Base-by-base conservation (phyloP, 2,888 invertebrate species). In the Phrixothrix hirtus region DNA sequence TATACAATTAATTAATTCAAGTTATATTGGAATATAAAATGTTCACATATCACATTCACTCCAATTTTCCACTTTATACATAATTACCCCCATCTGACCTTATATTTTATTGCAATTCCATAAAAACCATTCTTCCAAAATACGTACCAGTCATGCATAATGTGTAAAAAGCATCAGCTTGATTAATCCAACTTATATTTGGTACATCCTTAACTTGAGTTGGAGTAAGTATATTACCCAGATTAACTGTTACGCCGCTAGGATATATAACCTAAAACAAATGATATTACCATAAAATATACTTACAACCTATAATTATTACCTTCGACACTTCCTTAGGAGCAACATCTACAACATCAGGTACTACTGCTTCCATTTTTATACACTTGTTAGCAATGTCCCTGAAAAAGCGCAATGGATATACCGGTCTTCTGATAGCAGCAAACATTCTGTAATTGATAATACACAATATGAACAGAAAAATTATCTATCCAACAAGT, bases 141-240 rank as follows among this genome's bases (percentile, higher is more conserved):
- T 21, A 7, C 16, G 41, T 46, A 52, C 52, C 53, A 0, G 79
- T 75, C 77, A 82, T 76, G 21, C 78, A 77, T 25, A 82, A 62
- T 1, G 88, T 85, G 70, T 92, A 93, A 61, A 83, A 84, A 53
- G 77, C 74, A 45, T 74, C 73, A 11, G 78, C 69, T 52, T 84
- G 83, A 1, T 79, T 79, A 1, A 81, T 77, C 85, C 86, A 92
- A 46, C 78, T 78, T 2, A 91, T 79, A 0, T 71, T 71, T 0
- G 92, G 92, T 41, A 75, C 76, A 67, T 88, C 81, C 73, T 88
- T 84, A 0, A 88, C 88, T 70, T 85, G 82, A 12, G 84, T 85
- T 2, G 87, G 87, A 3, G 88, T 88, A 37, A 89, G 71, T 63
- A 83, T 83, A 64, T 86, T 86, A 1, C 88, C 89, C 17, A 81